Base-by-base conservation (phyloP, 2,888 invertebrate species). In the Netelia virgata region DNA sequence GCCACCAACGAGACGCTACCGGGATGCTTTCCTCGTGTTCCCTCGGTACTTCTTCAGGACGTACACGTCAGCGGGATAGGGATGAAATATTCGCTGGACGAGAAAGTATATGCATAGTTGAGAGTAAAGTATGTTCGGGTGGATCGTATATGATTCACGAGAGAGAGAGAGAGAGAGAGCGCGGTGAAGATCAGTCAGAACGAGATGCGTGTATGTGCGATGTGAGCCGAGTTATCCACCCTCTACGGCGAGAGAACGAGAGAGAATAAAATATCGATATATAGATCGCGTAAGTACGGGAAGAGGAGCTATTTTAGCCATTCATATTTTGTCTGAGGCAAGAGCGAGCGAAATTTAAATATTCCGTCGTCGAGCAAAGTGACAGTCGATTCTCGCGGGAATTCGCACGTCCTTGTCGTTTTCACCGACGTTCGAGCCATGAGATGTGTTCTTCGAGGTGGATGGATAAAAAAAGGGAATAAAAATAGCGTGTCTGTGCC, bases 331-430 rank as follows among this genome's bases (percentile, higher is more conserved):
- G 69, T 61, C 63, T 63, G 83, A 74, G 61, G 69, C 74, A 47
- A 36, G 57, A 73, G 83, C 55, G 55, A 69, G 78, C 57, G 63
- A 63, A 83, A 78, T 83, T 83, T 83, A 78, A 83, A 83, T 83
- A 83, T 83, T 78, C 78, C 74, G 63, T 78, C 78, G 78, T 68
- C 36, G 83, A 83, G 74, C 83, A 78, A 83, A 83, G 78, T 83
- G 83, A 74, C 74, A 74, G 78, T 83, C 78, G 74, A 83, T 83
- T 73, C 83, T 53, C 69, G 63, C 28, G 69, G 47, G 74, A 36
- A 78, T 74, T 78, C 63, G 28, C n/a, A 11, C 47, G 68, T 69
- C 61, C 61, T 69, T 74, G 74, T 78, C 78, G 55, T 69, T 83
- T 69, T 57, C 74, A 74, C 69, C 63, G 18, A 23, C 50, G 41